These are phyloP conservation scores for Cryptoleucopteryx plumbea DNA, from an alignment of 2,113 vertebrate genomes.

Conservation along the genomic window DNA sequence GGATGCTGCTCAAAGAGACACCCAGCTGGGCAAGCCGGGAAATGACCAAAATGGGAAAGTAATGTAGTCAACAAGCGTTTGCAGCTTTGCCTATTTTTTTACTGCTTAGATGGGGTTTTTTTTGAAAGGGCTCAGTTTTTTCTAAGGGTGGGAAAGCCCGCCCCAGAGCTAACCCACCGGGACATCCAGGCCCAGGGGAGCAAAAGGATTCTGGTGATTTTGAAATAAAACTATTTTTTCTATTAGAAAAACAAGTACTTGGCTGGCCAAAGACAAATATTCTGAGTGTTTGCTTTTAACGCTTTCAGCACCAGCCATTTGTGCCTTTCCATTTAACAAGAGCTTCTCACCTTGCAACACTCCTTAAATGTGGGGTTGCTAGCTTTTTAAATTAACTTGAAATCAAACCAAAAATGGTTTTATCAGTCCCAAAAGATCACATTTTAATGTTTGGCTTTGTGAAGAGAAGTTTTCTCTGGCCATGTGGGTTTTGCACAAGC, in stretches of 20 bases:
- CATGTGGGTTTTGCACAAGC: neutral
- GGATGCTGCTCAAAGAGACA: neutral
- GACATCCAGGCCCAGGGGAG: neutral
- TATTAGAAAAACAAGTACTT: neutral
- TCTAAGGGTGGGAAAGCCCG: neutral
- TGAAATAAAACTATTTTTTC: neutral
- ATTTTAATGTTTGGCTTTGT: neutral
- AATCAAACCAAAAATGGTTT: neutral
- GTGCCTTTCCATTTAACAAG: neutral
- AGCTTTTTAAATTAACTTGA: neutral
- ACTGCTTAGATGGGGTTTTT: neutral
- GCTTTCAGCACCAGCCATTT: neutral
- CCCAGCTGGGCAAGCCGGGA: neutral
- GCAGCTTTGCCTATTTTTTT: neutral
- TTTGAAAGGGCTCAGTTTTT: neutral
- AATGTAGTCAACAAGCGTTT: neutral
- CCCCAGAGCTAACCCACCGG: accelerated
- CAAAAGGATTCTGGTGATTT: neutral
- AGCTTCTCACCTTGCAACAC: neutral
- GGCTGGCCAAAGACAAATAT: neutral
- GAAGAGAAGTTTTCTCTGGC: neutral
- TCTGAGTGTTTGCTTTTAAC: slow-evolving; percentile 11
- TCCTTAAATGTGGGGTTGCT: neutral
- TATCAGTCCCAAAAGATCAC: neutral
- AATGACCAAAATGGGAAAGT: neutral